Evolutionary conservation across 2,113 vertebrate genomes (phyloP), one percentile per base, ranked within the genome.

Genomic region (Erythrolamprus reginae): DNA sequence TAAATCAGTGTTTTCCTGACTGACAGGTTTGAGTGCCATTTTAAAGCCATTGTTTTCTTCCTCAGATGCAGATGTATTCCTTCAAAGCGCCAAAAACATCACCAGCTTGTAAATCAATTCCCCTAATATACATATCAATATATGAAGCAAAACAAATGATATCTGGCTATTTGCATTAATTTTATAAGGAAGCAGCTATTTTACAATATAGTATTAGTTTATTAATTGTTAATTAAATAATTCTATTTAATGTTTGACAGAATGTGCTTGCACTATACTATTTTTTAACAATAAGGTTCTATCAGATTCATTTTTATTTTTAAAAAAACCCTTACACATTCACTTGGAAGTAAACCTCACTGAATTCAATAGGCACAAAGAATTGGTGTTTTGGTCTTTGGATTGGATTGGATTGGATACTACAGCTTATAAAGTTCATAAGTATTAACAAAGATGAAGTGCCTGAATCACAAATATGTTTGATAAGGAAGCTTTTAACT

Each of bases 21-120:
- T 1, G 4, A 88, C 52, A 94, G 82, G 3, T 10, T 93, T 26
- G 5, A 89, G 38, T 65, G 24, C 33, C 38, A 12, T 87, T 92
- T 93, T 84, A 83, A 89, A 88, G 26, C 90, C 83, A 95, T 94
- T 51, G 52, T 45, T 86, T 92, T 95, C 88, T 3, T 90, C 84
- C 61, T 90, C 15, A 33, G 33, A 42, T n/a, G 5, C 61, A 47
- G 15, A 93, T 91, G 94, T 42, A 90, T 93, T 92, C 88, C 58
- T 45, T 48, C 1, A 88, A 91, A 92, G 77, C 61, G 24, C 7
- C 50, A 47, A 77, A 77, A 15, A 88, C 52, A 0, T 87, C 7
- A 0, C 38, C 42, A 58, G 1, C 90, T 89, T 89, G 53, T 77
- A 86, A 87, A 0, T 0, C 70, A 89, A 10, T 8, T 87, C 9